phyloP scores from a whole-genome alignment of 2,113 vertebrate genomes.

The Ammodramus savannarum region DNA sequence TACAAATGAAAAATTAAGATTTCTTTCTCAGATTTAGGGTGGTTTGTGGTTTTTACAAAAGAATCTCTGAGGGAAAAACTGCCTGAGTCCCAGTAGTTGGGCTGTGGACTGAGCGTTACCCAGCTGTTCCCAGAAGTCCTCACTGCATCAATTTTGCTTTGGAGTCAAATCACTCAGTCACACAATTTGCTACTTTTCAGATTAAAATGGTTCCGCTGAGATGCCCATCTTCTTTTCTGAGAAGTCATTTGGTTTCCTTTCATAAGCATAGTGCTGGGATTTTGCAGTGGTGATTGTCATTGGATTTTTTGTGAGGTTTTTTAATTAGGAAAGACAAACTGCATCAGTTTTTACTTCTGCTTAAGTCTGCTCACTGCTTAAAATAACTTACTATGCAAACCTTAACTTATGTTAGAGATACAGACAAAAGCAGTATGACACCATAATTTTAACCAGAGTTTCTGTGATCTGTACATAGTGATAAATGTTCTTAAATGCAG shows the following conservation, averaged over 20 bases:
- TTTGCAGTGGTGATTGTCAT: not conserved
- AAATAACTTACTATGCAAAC: not conserved
- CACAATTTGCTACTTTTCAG: not conserved
- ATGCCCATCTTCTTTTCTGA: not conserved
- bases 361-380: not conserved
- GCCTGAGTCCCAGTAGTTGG: accelerated
- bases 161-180: not conserved
- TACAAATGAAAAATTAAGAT: not conserved
- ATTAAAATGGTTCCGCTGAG: not conserved
- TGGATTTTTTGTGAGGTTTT: not conserved
- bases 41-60: not conserved
- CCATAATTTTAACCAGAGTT: not conserved
- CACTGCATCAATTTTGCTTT: not conserved
- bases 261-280: not conserved
- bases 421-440: not conserved
- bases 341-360: not conserved
- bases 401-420: not conserved
- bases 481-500: not conserved
- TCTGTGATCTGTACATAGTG: not conserved
- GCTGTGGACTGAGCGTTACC: not conserved
- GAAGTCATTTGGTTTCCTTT: not conserved
- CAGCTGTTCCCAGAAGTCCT: not conserved
- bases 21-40: not conserved
- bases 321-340: not conserved
- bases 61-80: not conserved